Evolutionary conservation across 2,797 vertebrate species (phyloP).

Genomic region (Brachyrhaphis roseni): DNA sequence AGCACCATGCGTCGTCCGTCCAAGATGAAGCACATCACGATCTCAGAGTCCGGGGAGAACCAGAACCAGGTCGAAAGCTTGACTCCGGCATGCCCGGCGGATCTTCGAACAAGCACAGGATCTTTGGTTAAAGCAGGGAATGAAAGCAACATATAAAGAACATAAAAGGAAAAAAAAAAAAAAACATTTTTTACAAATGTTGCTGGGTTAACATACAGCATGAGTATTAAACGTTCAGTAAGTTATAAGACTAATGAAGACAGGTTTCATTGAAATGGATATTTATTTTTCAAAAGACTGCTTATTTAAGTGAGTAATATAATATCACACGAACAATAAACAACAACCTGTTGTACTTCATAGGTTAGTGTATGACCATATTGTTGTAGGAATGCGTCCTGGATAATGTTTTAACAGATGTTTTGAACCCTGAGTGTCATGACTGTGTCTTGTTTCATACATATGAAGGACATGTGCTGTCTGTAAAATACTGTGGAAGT

Average conservation of each 20-base stretch:
- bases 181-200: neutral
- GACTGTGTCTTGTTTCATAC: neutral
- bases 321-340: conserved; percentile 4
- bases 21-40: neutral
- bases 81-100: neutral
- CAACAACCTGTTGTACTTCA: neutral
- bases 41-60: neutral
- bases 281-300: conserved; percentile 26
- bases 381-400: conserved; percentile 3
- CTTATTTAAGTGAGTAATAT: conserved; percentile 9
- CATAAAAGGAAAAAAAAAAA: neutral
- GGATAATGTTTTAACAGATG: neutral
- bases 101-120: neutral
- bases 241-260: conserved; percentile 8
- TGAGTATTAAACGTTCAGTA: neutral
- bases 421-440: neutral
- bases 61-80: conserved; percentile 11
- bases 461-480: conserved; percentile 3
- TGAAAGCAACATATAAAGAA: neutral
- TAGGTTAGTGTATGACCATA: neutral
- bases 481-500: neutral
- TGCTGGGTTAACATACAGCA: neutral
- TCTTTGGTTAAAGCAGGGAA: neutral
- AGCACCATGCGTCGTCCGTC: accelerated
- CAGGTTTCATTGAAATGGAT: neutral